Evolutionary conservation across 2,113 vertebrate genomes (phyloP).

Genomic region (Bubalus kerabau): DNA sequence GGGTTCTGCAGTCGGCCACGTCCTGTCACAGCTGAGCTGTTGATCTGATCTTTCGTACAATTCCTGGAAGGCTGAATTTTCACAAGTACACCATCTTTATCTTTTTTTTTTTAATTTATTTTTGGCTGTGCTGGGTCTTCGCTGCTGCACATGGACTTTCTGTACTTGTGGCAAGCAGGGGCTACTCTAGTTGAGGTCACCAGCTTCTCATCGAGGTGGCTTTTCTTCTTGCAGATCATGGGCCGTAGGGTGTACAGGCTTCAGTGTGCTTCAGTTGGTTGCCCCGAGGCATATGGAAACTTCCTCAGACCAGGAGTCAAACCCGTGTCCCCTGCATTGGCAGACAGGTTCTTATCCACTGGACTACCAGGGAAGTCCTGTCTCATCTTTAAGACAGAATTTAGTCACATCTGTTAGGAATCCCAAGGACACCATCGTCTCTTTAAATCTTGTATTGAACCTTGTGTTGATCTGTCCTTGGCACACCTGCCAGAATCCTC

Average conservation of each 20-base stretch:
- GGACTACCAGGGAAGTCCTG: neutral
- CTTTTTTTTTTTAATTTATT: neutral
- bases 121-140: neutral
- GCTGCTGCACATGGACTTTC: neutral
- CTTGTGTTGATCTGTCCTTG: neutral
- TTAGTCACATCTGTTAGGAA: neutral
- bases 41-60: neutral
- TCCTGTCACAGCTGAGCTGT: neutral
- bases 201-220: neutral
- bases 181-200: neutral
- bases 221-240: neutral
- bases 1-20: fast-evolving
- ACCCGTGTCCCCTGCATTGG: neutral
- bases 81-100: neutral
- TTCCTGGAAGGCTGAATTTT: neutral
- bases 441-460: neutral
- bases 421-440: neutral
- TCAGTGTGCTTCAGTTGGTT: neutral
- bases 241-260: neutral
- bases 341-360: neutral
- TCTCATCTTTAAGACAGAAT: neutral
- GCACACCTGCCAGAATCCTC: neutral
- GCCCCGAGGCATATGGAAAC: neutral
- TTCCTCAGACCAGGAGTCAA: neutral
- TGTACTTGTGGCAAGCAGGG: neutral